A percentile compares a stretch with the other conserved stretches of the same genome.
Evolutionary conservation across 2,888 invertebrate genomes (phyloP).

Genomic region (Acanthosepion lycidas): DNA sequence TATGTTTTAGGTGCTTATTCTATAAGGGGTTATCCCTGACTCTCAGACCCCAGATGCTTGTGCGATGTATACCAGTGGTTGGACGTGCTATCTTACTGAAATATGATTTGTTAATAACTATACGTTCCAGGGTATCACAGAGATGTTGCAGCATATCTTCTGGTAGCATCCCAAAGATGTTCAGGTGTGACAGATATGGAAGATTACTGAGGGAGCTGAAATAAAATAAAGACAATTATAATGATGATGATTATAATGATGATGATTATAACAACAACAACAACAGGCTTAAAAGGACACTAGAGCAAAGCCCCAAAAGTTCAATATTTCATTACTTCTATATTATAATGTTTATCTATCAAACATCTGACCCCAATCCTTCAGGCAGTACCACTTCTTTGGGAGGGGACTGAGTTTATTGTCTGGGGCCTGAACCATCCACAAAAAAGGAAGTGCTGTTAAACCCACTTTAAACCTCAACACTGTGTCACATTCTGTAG

Average conservation of each 20-base stretch:
- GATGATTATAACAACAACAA: too few species aligned
- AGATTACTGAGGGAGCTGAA: conserved; percentile 76
- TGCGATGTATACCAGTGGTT: conserved; percentile 88
- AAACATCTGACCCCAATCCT: too few species aligned
- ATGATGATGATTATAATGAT: neutral
- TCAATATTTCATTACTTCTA: too few species aligned
- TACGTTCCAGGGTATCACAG: conserved; percentile 78
- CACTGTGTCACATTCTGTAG: too few species aligned
- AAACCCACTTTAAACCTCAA: too few species aligned
- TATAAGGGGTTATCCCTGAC: conserved; percentile 62
- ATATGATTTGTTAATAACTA: conserved; percentile 82
- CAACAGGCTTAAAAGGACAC: too few species aligned
- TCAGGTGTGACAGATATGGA: conserved; percentile 81
- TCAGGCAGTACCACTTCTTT: too few species aligned
- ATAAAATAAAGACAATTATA: conserved; percentile 23
- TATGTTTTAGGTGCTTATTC: neutral
- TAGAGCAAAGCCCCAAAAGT: too few species aligned
- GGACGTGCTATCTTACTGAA: conserved; percentile 90
- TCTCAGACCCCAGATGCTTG: conserved; percentile 91
- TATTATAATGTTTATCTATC: too few species aligned
- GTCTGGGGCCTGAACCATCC: too few species aligned
- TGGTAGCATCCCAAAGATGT: conserved; percentile 87
- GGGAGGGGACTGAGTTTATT: too few species aligned
- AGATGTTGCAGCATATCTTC: conserved; percentile 78
- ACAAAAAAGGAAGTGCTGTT: too few species aligned